Conservation (phyloP, 2,797 vertebrate species). For the Typhlichthys subterraneus region DNA sequence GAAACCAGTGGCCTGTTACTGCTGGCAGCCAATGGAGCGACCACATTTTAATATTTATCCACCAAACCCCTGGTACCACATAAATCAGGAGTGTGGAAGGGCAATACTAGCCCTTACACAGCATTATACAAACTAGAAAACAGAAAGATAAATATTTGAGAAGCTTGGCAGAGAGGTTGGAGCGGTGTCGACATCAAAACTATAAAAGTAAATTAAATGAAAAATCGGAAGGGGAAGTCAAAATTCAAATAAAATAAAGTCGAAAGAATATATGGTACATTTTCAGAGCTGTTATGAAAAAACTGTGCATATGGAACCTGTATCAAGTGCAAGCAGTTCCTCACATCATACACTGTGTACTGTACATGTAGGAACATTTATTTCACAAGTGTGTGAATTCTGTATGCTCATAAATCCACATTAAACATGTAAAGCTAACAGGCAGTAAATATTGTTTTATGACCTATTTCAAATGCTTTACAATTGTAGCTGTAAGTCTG, state of each 20-base stretch:
- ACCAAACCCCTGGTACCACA: constrained; percentile 62
- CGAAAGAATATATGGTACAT: no score
- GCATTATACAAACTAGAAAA: constrained; percentile 62
- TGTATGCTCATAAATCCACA: no score
- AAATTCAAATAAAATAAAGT: not conserved
- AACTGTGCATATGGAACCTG: no score
- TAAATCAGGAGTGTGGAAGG: constrained; percentile 65
- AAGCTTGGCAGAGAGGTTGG: constrained; percentile 38
- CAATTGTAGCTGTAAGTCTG: no score
- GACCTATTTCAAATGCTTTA: no score
- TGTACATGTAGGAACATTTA: no score
- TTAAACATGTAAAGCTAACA: no score
- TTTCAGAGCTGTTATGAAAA: no score
- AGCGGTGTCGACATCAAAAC: constrained; percentile 44
- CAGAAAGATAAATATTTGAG: constrained; percentile 59
- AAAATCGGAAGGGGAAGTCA: constrained; percentile 6
- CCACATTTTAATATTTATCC: constrained; percentile 75
- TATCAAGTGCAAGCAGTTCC: no score
- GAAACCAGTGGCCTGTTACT: constrained; percentile 76
- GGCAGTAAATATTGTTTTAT: no score
- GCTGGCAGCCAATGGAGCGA: constrained; percentile 62
- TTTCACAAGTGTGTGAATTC: no score
- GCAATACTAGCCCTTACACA: constrained; percentile 50
- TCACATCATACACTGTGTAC: no score
- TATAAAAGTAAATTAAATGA: constrained; percentile 17